Evolutionary conservation across 53 echinoderm and acorn worm species (phyloP).

Genomic region (Echinometra lucunter): DNA sequence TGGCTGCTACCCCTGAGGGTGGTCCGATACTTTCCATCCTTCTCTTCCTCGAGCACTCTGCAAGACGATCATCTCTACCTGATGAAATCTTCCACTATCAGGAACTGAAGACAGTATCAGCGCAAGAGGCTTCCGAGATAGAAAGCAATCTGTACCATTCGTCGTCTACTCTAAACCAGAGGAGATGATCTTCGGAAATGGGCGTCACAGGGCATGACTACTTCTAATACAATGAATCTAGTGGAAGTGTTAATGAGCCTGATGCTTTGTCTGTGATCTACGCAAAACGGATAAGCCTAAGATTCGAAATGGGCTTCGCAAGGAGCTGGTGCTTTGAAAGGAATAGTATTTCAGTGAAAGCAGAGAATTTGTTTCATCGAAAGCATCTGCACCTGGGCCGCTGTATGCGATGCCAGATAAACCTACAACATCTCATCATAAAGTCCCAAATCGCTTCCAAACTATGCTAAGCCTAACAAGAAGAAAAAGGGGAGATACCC

Average conservation of each 20-base stretch:
- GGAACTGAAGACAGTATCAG: neutral
- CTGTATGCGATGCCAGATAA: conserved; percentile 41
- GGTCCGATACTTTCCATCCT: neutral
- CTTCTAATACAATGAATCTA: neutral
- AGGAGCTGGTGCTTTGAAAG: conserved; percentile 7
- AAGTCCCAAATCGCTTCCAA: neutral
- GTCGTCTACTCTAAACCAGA: conserved; percentile 6
- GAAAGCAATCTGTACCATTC: conserved; percentile 51
- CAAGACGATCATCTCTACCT: conserved; percentile 21
- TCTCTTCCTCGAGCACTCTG: neutral
- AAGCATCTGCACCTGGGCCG: neutral
- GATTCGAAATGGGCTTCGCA: conserved; percentile 55
- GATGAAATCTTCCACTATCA: neutral
- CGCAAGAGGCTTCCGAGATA: neutral
- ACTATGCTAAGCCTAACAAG: conserved; percentile 45
- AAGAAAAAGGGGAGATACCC: conserved; percentile 27
- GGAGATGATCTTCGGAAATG: conserved; percentile 4
- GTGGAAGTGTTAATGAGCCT: neutral
- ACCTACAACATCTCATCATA: conserved; percentile 8
- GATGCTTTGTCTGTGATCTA: neutral
- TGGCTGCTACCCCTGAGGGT: neutral
- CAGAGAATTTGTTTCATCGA: neutral
- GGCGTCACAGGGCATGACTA: neutral
- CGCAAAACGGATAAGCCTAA: conserved; percentile 39
- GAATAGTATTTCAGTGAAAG: neutral